These are phyloP conservation scores for Lichenostomus cassidix DNA, from an alignment of 2,113 vertebrate genomes.

Conservation along the genomic window DNA sequence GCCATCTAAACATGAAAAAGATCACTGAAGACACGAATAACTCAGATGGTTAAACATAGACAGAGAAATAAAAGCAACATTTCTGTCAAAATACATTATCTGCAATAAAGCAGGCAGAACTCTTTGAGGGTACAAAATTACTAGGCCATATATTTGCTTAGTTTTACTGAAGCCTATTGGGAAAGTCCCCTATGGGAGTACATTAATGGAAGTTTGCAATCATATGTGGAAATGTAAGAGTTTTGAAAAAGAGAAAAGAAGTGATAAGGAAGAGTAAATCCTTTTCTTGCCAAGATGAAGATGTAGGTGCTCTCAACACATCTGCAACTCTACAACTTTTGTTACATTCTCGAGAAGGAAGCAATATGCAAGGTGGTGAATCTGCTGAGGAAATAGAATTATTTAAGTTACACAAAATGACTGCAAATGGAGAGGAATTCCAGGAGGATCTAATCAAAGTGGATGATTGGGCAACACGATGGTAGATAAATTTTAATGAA, in stretches of 20 bases:
- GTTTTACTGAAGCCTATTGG: background rate
- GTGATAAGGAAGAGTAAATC: background rate
- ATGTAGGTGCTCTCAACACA: conserved; percentile 12
- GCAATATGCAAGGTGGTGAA: background rate
- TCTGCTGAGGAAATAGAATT: conserved; percentile 64
- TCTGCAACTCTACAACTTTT: conserved; percentile 15
- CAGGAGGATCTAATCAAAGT: conserved; percentile 74
- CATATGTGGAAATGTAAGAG: background rate
- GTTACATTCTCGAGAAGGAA: conserved; percentile 49
- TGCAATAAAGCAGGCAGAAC: background rate
- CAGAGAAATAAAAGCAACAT: background rate
- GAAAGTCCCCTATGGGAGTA: background rate
- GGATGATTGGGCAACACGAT: conserved; percentile 36
- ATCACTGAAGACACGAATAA: background rate
- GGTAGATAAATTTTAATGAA: conserved; percentile 70
- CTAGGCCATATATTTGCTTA: background rate
- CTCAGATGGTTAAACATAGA: background rate
- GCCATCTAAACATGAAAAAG: background rate
- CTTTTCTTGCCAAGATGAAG: conserved; percentile 7
- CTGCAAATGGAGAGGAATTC: conserved; percentile 61
- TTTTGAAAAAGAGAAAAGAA: conserved; percentile 39
- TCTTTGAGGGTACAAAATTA: background rate
- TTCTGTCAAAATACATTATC: background rate
- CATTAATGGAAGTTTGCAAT: background rate
- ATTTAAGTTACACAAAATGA: conserved; percentile 54